phyloP scores from a whole-genome alignment of 2,113 vertebrate species.

The Mixornis gularis region DNA sequence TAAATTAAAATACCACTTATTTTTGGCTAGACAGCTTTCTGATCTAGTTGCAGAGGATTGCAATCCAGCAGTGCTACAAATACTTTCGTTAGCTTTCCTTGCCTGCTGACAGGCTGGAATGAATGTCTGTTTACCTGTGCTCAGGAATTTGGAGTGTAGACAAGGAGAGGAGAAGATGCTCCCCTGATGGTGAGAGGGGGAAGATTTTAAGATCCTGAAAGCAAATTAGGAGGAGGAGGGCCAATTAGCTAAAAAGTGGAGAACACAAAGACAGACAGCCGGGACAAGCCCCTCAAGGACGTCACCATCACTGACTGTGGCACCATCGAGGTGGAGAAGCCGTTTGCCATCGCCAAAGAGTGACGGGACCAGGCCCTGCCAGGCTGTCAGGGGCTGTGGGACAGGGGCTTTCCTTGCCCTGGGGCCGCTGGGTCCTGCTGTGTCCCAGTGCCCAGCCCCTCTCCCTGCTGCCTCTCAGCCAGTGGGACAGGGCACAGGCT shows the following conservation, averaged over 20 bases:
- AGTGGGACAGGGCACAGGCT: rapidly evolving
- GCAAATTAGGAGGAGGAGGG: not conserved
- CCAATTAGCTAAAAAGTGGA: conserved; percentile 52
- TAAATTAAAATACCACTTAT: not conserved
- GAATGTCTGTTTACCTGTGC: not conserved
- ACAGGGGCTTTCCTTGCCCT: not conserved
- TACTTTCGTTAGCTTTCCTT: not conserved
- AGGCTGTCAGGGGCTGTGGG: not conserved
- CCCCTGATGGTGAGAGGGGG: not conserved
- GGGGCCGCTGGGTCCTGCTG: rapidly evolving
- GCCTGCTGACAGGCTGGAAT: not conserved
- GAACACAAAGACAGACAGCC: conserved; percentile 82
- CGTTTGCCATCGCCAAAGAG: conserved; percentile 89
- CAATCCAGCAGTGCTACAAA: not conserved
- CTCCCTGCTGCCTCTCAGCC: not conserved
- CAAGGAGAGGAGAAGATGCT: not conserved
- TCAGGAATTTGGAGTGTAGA: not conserved
- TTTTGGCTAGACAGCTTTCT: not conserved
- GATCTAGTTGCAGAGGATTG: not conserved
- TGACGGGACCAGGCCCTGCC: conserved; percentile 55
- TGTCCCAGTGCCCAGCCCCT: not conserved
- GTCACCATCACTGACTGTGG: conserved; percentile 81
- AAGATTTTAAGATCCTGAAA: not conserved
- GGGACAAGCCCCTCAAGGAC: conserved; percentile 91
- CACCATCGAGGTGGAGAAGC: conserved; percentile 88